Evolutionary conservation across 1,140 invertebrate genomes (phyloP), one percentile per base, ranked within the genome.

Genomic region (Ceratosolen solmsi): DNA sequence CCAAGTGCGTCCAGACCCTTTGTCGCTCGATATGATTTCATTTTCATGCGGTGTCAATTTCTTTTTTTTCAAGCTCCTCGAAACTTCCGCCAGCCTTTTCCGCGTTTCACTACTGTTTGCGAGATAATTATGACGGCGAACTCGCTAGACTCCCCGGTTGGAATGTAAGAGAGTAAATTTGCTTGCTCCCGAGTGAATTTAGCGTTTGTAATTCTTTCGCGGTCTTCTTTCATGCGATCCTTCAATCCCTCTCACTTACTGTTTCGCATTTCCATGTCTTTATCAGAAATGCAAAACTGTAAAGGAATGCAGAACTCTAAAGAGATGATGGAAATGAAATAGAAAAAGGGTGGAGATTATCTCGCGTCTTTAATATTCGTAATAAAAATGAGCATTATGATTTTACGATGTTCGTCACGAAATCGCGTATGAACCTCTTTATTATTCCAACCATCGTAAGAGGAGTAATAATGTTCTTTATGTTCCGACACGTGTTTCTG

Each of bases 391-490:
- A 77, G 73, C 65, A 82, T 76, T 82, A 76, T 76, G 80, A 76
- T 82, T 82, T 82, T 77, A 82, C 73, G 80, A 82, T 78, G 68
- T 82, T 78, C 81, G 75, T 78, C 68, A 73, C 75, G 68, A 78
- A 73, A 77, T 71, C 74, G 54, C 68, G 56, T 65, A 72, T 41
- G 75, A 78, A 70, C 41, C 75, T 82, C 81, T 78, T 82, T 73
- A 82, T 78, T 82, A 82, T 82, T 82, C 75, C 56, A 4, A 63
- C 38, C 65, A 20, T 49, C 38, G 30, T 20, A 15, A 63, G 75
- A 60, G 36, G 41, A 70, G 81, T 82, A 82, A 82, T 82, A 82
- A 73, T 78, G 74, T 78, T 63, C 81, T 82, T 82, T 82, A 78
- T 77, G 81, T 65, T 4, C 70, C 27, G 70, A 73, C 81, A 73